Percentiles rank a stretch among this genome's conserved stretches.
phyloP scores from a whole-genome alignment of 2,888 invertebrate genomes.

The Lithophane socia region DNA sequence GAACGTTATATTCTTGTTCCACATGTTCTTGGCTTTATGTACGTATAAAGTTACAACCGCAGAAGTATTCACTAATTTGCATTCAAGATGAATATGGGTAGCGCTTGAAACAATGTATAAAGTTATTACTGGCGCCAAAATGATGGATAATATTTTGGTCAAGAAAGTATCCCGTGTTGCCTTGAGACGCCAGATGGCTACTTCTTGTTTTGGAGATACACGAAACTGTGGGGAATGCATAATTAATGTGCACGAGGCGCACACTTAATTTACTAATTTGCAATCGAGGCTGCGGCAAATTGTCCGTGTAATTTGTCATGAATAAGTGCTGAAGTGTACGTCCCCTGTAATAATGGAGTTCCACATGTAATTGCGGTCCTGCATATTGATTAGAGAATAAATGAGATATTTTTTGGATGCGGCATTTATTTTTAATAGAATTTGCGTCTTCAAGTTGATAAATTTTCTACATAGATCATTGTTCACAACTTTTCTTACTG shows the following conservation, averaged over 20 bases:
- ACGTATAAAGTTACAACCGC: constrained; percentile 28
- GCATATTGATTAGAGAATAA: constrained; percentile 47
- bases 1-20: constrained; percentile 58
- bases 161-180: constrained; percentile 70
- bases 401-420: constrained; percentile 23
- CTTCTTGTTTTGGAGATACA: constrained; percentile 75
- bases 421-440: constrained; percentile 4
- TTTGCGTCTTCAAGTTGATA: neutral
- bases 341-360: constrained; percentile 42
- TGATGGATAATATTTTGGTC: constrained; percentile 67
- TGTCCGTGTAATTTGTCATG: constrained; percentile 70
- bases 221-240: constrained; percentile 75
- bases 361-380: constrained; percentile 42
- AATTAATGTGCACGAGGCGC: constrained; percentile 76
- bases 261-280: constrained; percentile 76
- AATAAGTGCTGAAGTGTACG: constrained; percentile 62
- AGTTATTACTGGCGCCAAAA: constrained; percentile 59
- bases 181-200: constrained; percentile 73
- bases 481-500: constrained; percentile 49
- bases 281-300: constrained; percentile 71
- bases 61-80: constrained; percentile 40
- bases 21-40: constrained; percentile 44
- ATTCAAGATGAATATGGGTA: constrained; percentile 42
- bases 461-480: constrained; percentile 13
- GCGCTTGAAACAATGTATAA: constrained; percentile 48